These are phyloP conservation scores for Heterochromis multidens DNA, from an alignment of 2,113 vertebrate genomes.

Conservation along the genomic window DNA sequence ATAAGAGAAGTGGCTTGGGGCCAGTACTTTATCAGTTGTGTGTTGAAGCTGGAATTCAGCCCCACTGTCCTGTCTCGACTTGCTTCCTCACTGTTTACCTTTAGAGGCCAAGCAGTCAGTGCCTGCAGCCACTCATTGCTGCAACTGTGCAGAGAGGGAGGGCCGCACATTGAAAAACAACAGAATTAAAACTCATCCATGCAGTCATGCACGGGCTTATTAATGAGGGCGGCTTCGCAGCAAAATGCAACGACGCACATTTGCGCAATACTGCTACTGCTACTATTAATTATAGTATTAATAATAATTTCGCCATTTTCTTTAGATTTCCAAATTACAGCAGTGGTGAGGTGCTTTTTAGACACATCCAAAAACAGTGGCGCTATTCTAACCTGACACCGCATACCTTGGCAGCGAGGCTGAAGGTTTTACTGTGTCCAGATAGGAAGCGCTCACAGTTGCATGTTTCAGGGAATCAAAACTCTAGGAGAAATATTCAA, in stretches of 20 bases:
- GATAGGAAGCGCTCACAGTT: constrained; percentile 20
- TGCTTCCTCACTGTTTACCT: constrained; percentile 65
- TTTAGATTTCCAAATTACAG: background rate
- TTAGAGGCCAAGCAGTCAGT: constrained; percentile 30
- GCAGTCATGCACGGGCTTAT: background rate
- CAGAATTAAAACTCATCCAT: constrained; percentile 13
- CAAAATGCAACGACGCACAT: background rate
- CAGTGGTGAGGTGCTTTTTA: background rate
- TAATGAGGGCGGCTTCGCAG: background rate
- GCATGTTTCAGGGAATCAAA: constrained; percentile 61
- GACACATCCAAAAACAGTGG: background rate
- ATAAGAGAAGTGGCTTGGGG: constrained; percentile 53
- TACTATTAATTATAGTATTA: background rate
- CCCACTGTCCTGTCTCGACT: constrained; percentile 65
- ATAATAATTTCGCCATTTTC: background rate
- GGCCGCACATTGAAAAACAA: background rate
- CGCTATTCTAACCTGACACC: background rate
- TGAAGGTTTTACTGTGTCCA: background rate
- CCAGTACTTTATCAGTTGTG: constrained; percentile 57
- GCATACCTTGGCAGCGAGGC: background rate
- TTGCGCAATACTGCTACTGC: background rate
- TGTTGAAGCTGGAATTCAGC: constrained; percentile 63
- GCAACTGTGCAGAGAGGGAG: background rate
- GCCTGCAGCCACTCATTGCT: constrained; percentile 15
- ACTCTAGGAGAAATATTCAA: background rate